phyloP scores from a whole-genome alignment of 2,797 vertebrate species.

The Octomys mimax region DNA sequence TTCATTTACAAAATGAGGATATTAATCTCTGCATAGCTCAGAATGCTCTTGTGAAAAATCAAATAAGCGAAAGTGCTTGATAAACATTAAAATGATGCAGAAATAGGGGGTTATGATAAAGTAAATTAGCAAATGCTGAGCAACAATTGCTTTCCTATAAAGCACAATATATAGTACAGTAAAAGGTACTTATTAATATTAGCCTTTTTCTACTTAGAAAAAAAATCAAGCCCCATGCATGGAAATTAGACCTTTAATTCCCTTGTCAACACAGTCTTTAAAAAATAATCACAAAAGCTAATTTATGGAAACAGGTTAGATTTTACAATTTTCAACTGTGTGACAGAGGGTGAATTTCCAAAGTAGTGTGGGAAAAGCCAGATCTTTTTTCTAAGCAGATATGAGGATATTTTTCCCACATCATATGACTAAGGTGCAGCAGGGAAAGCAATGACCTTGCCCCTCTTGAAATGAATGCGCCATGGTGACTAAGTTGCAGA shows the following conservation, averaged over 20 bases:
- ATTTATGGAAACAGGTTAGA: slow-evolving; percentile 63
- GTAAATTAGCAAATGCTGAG: slow-evolving; percentile 52
- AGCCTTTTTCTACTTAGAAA: slow-evolving; percentile 46
- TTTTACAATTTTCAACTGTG: slow-evolving; percentile 63
- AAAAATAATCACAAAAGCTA: slow-evolving; percentile 60
- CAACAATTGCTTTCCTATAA: slow-evolving; percentile 45
- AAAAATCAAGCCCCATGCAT: slow-evolving; percentile 28
- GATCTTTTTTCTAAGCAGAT: slow-evolving; percentile 68
- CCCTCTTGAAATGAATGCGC: slow-evolving; percentile 66
- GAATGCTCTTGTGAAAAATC: slow-evolving; percentile 65
- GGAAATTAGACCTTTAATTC: slow-evolving; percentile 66
- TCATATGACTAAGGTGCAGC: slow-evolving; percentile 22
- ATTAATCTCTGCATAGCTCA: slow-evolving; percentile 49
- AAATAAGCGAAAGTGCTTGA: slow-evolving; percentile 55
- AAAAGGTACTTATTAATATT: slow-evolving; percentile 64
- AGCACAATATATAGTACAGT: slow-evolving; percentile 31
- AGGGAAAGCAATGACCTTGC: neutral
- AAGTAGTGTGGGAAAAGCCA: slow-evolving; percentile 42
- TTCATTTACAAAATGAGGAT: slow-evolving; percentile 74
- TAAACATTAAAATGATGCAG: slow-evolving; percentile 70
- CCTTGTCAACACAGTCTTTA: slow-evolving; percentile 45
- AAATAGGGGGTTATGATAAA: slow-evolving; percentile 44
- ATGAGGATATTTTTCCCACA: slow-evolving; percentile 69
- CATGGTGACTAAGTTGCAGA: neutral
- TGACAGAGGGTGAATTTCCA: slow-evolving; percentile 67